Conservation (phyloP, 2,888 invertebrate genomes). For the Archips crataeganus region DNA sequence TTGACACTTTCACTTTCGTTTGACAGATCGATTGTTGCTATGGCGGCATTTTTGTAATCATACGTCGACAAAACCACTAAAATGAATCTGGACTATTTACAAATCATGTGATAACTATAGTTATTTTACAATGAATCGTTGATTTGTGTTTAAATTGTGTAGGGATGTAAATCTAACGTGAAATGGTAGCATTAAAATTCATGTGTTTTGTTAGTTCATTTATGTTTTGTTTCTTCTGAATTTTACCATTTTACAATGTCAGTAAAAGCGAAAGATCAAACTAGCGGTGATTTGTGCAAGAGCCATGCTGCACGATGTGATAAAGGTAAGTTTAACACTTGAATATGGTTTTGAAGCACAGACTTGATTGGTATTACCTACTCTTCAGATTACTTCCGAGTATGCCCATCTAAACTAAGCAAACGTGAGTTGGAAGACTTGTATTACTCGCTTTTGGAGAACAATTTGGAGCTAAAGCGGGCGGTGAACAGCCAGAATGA, state of each 20-base stretch:
- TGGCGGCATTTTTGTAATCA: conserved; percentile 67
- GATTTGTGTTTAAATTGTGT: conserved; percentile 10
- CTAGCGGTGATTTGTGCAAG: conserved; percentile 54
- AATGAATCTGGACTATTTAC: conserved; percentile 1
- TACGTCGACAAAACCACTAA: conserved; percentile 21
- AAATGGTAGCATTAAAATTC: conserved; percentile 33
- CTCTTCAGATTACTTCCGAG: conserved; percentile 58
- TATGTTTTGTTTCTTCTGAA: conserved; percentile 26
- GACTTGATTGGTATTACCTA: background rate
- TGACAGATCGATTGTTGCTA: conserved; percentile 58
- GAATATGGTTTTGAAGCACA: background rate
- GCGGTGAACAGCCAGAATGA: conserved; percentile 87
- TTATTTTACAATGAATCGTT: conserved; percentile 19
- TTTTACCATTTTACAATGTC: conserved; percentile 51
- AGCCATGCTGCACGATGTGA: conserved; percentile 48
- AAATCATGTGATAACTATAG: conserved; percentile 23
- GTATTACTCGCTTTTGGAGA: conserved; percentile 87
- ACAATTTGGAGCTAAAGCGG: conserved; percentile 87
- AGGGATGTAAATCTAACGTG: conserved; percentile 25
- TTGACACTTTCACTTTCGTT: conserved; percentile 6
- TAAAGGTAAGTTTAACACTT: conserved; percentile 43
- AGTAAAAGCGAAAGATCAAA: conserved; percentile 51
- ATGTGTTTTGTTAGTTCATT: conserved; percentile 15
- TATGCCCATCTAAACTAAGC: conserved; percentile 83
- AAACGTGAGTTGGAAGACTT: conserved; percentile 88